Evolutionary conservation across 2,888 invertebrate genomes (phyloP).

Genomic region (Diarsia mendica): DNA sequence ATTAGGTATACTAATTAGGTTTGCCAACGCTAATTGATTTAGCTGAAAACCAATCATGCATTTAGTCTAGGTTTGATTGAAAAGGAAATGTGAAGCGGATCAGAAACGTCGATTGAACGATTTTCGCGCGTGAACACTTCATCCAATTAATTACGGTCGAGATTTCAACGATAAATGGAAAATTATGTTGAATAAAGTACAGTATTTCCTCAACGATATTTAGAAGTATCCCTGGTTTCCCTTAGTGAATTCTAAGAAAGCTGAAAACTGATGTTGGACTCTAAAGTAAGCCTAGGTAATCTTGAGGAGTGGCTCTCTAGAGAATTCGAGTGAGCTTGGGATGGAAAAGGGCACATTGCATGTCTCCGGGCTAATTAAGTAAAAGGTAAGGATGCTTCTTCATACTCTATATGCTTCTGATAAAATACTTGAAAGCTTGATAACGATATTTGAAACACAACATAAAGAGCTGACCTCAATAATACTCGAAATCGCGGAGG

Average conservation of each 20-base stretch:
- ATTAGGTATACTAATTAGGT: conserved; percentile 36
- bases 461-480: not conserved
- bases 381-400: not conserved
- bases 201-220: conserved; percentile 11
- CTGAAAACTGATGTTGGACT: conserved; percentile 12
- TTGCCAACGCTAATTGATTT: conserved; percentile 49
- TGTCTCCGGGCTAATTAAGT: conserved; percentile 16
- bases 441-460: not conserved
- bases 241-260: conserved; percentile 13
- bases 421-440: not conserved
- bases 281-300: conserved; percentile 28
- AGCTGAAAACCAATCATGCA: conserved; percentile 41
- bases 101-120: conserved; percentile 3
- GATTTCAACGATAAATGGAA: conserved; percentile 7
- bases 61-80: conserved; percentile 22
- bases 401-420: not conserved
- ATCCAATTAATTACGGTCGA: conserved; percentile 23
- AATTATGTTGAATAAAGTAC: conserved; percentile 1
- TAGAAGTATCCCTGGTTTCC: not conserved
- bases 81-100: conserved; percentile 51
- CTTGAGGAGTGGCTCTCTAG: conserved; percentile 20
- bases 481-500: not conserved
- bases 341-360: conserved; percentile 2
- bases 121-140: conserved; percentile 11
- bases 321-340: conserved; percentile 4